Evolutionary conservation across 2,888 invertebrate genomes (phyloP).

Genomic region (Perithous albicinctus): DNA sequence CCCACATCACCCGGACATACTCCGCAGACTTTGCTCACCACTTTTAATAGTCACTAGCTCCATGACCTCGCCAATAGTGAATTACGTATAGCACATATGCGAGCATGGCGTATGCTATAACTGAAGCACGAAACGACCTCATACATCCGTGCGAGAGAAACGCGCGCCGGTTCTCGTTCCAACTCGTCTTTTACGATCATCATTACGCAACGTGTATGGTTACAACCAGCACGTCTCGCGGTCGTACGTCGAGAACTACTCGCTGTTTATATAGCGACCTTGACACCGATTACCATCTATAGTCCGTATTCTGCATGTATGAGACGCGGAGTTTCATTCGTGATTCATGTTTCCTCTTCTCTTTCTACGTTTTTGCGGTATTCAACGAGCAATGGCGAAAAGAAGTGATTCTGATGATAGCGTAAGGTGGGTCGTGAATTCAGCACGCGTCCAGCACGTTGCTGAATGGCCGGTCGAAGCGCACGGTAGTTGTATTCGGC

Average conservation of each 20-base stretch:
- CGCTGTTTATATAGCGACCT: constrained; percentile 76
- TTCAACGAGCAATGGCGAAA: background rate
- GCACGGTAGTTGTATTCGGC: constrained; percentile 7
- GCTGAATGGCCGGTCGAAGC: constrained; percentile 21
- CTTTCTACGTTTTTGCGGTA: background rate
- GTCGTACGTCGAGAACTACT: constrained; percentile 51
- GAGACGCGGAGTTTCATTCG: constrained; percentile 38
- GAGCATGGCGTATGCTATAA: constrained; percentile 32
- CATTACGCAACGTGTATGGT: constrained; percentile 64
- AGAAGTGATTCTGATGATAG: constrained; percentile 17
- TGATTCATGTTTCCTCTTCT: constrained; percentile 69
- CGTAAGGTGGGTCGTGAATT: constrained; percentile 44
- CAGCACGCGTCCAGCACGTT: constrained; percentile 27
- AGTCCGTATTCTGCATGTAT: constrained; percentile 11
- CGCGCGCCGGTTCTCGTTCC: constrained; percentile 37
- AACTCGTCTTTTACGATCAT: constrained; percentile 66
- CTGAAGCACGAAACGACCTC: constrained; percentile 54
- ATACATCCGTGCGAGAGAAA: constrained; percentile 49
- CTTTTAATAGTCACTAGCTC: constrained; percentile 44
- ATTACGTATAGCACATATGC: constrained; percentile 15
- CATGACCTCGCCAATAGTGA: constrained; percentile 58
- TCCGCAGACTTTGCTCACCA: background rate
- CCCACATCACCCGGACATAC: constrained; percentile 5
- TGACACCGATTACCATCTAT: constrained; percentile 80
- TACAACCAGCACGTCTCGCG: constrained; percentile 56